These are phyloP conservation scores for Rutilus rutilus DNA, from an alignment of 2,113 vertebrate genomes.

Conservation along the genomic window DNA sequence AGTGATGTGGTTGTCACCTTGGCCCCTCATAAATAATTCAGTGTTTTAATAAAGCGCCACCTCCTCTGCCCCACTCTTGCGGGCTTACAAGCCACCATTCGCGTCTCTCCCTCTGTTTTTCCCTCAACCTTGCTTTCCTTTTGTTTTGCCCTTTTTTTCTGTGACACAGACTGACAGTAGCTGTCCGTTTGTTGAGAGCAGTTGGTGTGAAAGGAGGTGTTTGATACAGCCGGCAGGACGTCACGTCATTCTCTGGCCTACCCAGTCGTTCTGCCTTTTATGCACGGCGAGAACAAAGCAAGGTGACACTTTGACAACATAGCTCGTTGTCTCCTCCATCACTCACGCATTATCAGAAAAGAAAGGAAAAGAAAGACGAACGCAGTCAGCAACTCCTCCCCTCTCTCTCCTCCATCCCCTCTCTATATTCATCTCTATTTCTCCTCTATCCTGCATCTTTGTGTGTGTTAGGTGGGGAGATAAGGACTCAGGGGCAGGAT, in stretches of 20 bases:
- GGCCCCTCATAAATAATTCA: conserved; percentile 60
- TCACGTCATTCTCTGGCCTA: conserved; percentile 47
- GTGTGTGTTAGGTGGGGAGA: conserved; percentile 72
- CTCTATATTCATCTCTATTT: conserved; percentile 50
- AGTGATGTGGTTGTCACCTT: conserved; percentile 58
- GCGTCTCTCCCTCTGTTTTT: not conserved
- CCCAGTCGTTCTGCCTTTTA: conserved; percentile 49
- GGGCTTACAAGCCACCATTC: conserved; percentile 23
- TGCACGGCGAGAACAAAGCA: conserved; percentile 55
- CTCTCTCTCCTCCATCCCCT: conserved; percentile 43
- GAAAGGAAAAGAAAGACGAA: conserved; percentile 22
- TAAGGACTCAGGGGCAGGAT: conserved; percentile 71
- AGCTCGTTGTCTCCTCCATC: conserved; percentile 47
- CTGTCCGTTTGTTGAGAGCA: conserved; percentile 24
- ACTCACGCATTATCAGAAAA: conserved; percentile 51
- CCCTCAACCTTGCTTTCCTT: conserved; percentile 18
- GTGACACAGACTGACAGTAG: conserved; percentile 36
- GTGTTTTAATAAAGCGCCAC: conserved; percentile 60
- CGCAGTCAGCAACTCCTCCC: conserved; percentile 43
- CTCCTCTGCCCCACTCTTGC: conserved; percentile 33
- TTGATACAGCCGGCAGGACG: conserved; percentile 11
- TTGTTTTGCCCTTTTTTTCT: conserved; percentile 18
- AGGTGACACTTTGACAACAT: conserved; percentile 46
- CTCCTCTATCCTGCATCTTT: conserved; percentile 50
- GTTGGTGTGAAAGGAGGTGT: conserved; percentile 16